Evolutionary conservation across 2,113 vertebrate genomes (phyloP).

Genomic region (Geococcyx californianus): DNA sequence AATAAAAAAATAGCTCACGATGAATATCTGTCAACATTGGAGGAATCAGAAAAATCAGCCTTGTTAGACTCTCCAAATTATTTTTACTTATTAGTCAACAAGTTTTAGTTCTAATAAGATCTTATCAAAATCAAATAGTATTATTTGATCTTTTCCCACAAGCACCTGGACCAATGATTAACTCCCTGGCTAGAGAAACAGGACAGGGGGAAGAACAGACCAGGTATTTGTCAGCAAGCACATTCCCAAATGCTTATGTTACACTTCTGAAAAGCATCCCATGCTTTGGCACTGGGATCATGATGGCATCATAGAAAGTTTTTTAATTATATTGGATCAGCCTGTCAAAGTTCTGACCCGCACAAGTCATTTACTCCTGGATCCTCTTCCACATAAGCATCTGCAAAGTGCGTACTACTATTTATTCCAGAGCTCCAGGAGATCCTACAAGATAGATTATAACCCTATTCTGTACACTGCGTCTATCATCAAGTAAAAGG

Average conservation of each 20-base stretch:
- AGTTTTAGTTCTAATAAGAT: background rate
- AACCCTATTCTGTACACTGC: background rate
- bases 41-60: background rate
- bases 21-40: background rate
- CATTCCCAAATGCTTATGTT: background rate
- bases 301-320: background rate
- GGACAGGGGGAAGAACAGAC: background rate
- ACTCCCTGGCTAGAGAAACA: background rate
- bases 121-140: background rate
- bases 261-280: background rate
- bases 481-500: background rate
- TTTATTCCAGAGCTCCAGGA: background rate
- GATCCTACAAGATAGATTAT: background rate
- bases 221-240: background rate
- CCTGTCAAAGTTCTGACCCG: background rate
- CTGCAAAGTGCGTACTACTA: too few species aligned
- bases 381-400: background rate
- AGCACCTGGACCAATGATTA: background rate
- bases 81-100: background rate
- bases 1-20: background rate
- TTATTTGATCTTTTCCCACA: background rate
- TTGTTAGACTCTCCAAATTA: background rate
- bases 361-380: background rate
- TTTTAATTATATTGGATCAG: background rate
- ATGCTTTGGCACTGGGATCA: background rate